Percentiles rank a stretch among this genome's conserved stretches.
Evolutionary conservation across 1,140 invertebrate species (phyloP).

Genomic region (Drosophila micromelanica): DNA sequence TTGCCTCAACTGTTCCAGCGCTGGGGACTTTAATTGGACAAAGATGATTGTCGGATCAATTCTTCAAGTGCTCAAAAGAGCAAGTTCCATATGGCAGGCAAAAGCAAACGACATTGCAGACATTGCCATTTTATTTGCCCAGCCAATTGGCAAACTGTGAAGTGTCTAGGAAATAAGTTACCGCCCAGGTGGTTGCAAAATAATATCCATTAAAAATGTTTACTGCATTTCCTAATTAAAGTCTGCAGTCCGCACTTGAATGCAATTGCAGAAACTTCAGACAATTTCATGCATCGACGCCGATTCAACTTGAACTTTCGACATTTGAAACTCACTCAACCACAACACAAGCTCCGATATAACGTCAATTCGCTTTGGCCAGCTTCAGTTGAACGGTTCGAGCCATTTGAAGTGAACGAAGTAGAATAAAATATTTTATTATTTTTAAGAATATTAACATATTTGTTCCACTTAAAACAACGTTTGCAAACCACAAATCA

Average conservation of each 20-base stretch:
- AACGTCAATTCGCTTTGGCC: neutral
- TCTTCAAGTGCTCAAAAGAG: conserved; percentile 25
- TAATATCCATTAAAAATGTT: conserved; percentile 31
- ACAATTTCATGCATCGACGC: conserved; percentile 43
- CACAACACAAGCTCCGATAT: conserved; percentile 7
- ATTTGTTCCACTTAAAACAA: too few species aligned
- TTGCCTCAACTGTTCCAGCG: conserved; percentile 53
- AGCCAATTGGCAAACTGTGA: conserved; percentile 22
- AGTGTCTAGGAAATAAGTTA: conserved; percentile 13
- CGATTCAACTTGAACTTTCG: neutral
- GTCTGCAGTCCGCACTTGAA: neutral
- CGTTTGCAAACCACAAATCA: too few species aligned
- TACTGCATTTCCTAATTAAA: conserved; percentile 2
- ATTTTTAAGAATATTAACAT: neutral
- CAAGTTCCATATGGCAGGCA: neutral
- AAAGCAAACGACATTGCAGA: neutral
- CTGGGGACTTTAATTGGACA: conserved; percentile 67
- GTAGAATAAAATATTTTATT: neutral
- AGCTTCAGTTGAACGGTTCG: neutral
- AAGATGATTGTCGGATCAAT: conserved; percentile 62
- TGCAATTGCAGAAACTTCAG: conserved; percentile 15
- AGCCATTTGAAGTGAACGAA: conserved; percentile 1
- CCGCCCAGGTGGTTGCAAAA: neutral
- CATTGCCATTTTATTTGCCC: conserved; percentile 33
- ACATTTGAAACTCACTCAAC: conserved; percentile 16